Percentiles rank a stretch among this genome's conserved stretches.
These are phyloP conservation scores for Parapristionchus giblindavisi DNA, from an alignment of 2,888 invertebrate species.

Conservation along the genomic window DNA sequence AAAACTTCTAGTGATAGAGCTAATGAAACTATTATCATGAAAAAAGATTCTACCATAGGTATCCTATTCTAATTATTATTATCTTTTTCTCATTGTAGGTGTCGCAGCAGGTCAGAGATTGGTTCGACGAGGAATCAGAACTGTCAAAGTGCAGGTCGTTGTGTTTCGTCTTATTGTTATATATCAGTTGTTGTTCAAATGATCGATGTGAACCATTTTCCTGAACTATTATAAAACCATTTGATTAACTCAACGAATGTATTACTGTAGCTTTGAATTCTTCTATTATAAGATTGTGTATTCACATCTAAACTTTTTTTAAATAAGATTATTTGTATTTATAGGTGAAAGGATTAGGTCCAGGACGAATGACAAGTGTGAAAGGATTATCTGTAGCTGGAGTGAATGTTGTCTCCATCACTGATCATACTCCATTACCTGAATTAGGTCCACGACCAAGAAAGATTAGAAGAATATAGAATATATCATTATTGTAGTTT, in stretches of 20 bases:
- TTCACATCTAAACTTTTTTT: background rate
- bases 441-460: slow-evolving; percentile 81
- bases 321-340: background rate
- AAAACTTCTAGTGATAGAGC: background rate
- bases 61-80: background rate
- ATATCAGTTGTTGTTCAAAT: no score
- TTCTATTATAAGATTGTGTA: no score
- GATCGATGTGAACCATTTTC: no score
- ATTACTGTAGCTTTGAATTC: background rate
- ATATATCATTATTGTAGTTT: no score
- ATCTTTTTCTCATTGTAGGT: slow-evolving; percentile 76
- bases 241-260: no score
- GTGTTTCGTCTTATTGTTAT: no score
- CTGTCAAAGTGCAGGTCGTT: slow-evolving; percentile 63
- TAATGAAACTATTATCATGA: background rate
- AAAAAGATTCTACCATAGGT: background rate
- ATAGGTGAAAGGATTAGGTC: slow-evolving; percentile 71
- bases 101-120: slow-evolving; percentile 78
- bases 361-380: slow-evolving; percentile 80
- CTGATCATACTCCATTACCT: slow-evolving; percentile 87
- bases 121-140: slow-evolving; percentile 68
- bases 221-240: no score
- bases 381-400: slow-evolving; percentile 94
- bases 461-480: slow-evolving; percentile 85
- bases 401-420: slow-evolving; percentile 86